Conservation (phyloP, 2,888 invertebrate genomes). For the Eretmocerus hayati region DNA sequence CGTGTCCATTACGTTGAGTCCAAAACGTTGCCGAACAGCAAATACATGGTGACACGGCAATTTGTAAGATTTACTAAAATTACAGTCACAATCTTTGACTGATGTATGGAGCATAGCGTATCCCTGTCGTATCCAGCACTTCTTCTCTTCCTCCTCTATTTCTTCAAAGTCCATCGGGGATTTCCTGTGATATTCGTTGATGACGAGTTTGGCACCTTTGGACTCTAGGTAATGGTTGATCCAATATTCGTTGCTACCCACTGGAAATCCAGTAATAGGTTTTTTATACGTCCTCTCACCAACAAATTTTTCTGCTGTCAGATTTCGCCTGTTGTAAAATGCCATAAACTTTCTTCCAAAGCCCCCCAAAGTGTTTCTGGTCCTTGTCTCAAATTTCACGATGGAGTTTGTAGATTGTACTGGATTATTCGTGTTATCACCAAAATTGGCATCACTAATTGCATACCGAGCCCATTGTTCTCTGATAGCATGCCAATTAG, state of each 20-base stretch:
- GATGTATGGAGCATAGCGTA: neutral
- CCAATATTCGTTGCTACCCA: neutral
- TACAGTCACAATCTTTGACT: neutral
- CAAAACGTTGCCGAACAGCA: neutral
- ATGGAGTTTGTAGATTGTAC: constrained; percentile 2
- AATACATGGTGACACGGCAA: neutral
- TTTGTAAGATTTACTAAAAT: neutral
- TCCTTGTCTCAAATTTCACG: no score
- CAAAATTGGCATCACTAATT: neutral
- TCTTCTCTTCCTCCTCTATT: no score
- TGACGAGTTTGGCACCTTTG: neutral
- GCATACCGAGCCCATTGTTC: neutral
- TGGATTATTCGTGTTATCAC: constrained; percentile 1
- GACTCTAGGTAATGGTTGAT: neutral
- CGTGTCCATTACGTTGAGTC: neutral
- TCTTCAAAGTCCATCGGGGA: no score
- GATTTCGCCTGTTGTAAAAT: neutral
- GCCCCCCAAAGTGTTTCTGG: no score
- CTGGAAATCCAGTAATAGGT: neutral
- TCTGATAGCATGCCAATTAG: constrained; percentile 9
- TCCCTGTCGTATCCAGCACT: neutral
- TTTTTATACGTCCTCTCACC: neutral
- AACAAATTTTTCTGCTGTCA: neutral
- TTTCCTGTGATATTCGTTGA: no score
- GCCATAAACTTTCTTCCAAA: no score